Conservation (phyloP, 2,797 vertebrate species). For the Tolypeutes matacus region DNA sequence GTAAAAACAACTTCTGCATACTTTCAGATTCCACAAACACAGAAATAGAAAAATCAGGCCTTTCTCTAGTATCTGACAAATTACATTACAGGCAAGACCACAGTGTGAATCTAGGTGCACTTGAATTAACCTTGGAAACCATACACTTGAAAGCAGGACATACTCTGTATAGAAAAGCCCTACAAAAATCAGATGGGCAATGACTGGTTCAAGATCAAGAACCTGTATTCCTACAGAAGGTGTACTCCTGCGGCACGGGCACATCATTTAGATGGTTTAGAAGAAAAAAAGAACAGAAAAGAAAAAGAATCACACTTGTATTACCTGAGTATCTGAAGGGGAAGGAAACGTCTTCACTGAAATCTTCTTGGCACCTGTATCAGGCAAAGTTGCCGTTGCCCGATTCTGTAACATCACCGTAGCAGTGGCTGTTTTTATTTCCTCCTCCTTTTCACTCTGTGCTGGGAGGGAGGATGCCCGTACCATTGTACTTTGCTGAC, state of each 20-base stretch:
- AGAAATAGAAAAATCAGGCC: neutral
- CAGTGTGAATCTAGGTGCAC: neutral
- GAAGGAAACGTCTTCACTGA: constrained; percentile 85
- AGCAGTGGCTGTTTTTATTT: constrained; percentile 86
- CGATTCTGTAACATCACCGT: constrained; percentile 85
- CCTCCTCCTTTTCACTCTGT: constrained; percentile 83
- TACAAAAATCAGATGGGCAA: neutral
- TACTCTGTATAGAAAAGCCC: neutral
- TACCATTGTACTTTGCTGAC: neutral
- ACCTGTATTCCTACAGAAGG: neutral
- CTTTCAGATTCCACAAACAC: neutral
- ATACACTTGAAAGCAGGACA: neutral
- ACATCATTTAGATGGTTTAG: neutral
- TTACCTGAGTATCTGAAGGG: constrained; percentile 86
- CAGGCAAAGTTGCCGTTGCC: constrained; percentile 39
- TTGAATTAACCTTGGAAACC: constrained; percentile 4
- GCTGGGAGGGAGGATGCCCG: constrained; percentile 79
- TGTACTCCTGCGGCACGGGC: too few species aligned
- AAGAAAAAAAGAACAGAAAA: too few species aligned
- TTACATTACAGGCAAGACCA: neutral
- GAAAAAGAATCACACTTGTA: neutral
- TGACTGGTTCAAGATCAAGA: neutral
- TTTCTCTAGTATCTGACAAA: neutral
- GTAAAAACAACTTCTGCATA: neutral
- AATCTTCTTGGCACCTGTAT: constrained; percentile 85